Conservation (phyloP, 2,888 invertebrate species). For the Euplagia quadripunctaria region DNA sequence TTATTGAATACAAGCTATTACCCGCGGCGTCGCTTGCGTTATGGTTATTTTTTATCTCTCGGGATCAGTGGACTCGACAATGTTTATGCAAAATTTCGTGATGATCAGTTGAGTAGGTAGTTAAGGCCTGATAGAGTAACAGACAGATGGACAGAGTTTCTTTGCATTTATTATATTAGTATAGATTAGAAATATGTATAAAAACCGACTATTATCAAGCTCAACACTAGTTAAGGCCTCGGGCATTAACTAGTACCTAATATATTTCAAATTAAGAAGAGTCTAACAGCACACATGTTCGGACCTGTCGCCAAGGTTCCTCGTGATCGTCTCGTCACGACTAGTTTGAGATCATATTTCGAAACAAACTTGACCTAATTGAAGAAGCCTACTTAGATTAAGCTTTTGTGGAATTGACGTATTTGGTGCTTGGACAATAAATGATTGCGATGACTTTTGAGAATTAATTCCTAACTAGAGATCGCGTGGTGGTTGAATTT, state of each 20-base stretch:
- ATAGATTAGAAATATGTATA: too few relatives aligned
- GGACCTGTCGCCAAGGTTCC: conserved; percentile 14
- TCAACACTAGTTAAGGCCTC: neutral
- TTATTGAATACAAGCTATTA: too few relatives aligned
- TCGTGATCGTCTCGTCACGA: conserved; percentile 20
- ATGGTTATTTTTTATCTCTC: too few relatives aligned
- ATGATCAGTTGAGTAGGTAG: too few relatives aligned
- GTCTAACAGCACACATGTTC: conserved; percentile 11
- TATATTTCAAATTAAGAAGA: neutral
- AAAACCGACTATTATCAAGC: neutral
- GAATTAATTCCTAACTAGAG: neutral
- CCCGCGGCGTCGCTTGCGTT: too few relatives aligned
- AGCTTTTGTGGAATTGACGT: conserved; percentile 20
- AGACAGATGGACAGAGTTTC: too few relatives aligned
- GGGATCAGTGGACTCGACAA: too few relatives aligned
- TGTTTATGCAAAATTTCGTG: too few relatives aligned
- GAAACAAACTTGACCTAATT: conserved; percentile 39
- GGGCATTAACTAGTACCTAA: neutral
- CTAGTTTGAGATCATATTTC: conserved; percentile 16
- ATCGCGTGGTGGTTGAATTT: too few relatives aligned
- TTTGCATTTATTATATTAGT: too few relatives aligned
- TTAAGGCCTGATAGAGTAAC: too few relatives aligned
- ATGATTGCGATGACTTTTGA: neutral
- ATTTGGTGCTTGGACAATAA: neutral
- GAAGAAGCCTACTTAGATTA: conserved; percentile 32